A percentile compares a stretch with the other conserved stretches of the same genome.
phyloP scores from a whole-genome alignment of 2,888 invertebrate genomes.

The Nephrotoma guestfalica region DNA sequence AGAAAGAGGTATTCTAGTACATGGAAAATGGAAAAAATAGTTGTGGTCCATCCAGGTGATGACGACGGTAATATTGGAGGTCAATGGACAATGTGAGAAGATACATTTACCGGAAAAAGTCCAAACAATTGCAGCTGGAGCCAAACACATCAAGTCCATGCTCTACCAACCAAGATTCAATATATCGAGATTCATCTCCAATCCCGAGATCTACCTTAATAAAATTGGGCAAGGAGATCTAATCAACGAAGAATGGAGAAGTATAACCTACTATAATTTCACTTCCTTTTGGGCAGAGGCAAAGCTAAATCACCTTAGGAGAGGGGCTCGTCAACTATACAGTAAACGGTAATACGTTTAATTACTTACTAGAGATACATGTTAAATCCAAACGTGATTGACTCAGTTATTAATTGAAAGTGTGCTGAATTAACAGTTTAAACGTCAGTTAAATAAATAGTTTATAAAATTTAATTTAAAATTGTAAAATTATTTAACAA shows the following conservation, averaged over 20 bases:
- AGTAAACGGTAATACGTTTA: not conserved
- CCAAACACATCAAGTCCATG: not conserved
- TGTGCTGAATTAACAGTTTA: too few species aligned
- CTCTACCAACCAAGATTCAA: not conserved
- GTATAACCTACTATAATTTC: not conserved
- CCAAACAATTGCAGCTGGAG: not conserved
- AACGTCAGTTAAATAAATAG: too few species aligned
- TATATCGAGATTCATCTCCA: not conserved
- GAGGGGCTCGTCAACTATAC: not conserved
- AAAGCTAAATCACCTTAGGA: not conserved
- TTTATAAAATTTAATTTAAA: too few species aligned
- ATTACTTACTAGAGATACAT: too few species aligned
- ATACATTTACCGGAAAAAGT: not conserved
- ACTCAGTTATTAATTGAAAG: too few species aligned
- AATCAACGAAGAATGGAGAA: not conserved
- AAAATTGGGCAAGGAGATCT: not conserved
- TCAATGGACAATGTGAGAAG: not conserved
- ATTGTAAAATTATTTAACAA: too few species aligned
- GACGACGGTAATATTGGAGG: too few species aligned
- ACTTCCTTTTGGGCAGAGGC: not conserved
- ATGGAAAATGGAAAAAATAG: too few species aligned
- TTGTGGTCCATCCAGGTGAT: too few species aligned
- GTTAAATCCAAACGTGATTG: too few species aligned
- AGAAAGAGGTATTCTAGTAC: too few species aligned
- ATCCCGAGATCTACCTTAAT: not conserved